A percentile compares a stretch with the other conserved stretches of the same genome.
Conservation (phyloP, 2,888 invertebrate species). For the Brenthis ino region DNA sequence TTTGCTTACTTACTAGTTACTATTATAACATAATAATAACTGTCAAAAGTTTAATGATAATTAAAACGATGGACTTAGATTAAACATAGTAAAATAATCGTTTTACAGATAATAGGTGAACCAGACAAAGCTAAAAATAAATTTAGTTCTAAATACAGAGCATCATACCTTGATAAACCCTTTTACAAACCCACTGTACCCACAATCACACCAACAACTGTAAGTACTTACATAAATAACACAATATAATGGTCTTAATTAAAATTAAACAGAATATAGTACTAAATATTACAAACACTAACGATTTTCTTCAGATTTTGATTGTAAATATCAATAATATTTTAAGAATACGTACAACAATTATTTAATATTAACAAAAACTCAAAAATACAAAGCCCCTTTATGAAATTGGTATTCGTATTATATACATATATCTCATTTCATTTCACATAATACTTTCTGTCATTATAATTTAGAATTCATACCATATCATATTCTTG, state of each 20-base stretch:
- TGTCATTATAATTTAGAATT: not conserved
- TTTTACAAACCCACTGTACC: conserved; percentile 85
- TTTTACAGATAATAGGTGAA: conserved; percentile 71
- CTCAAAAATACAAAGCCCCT: conserved; percentile 69
- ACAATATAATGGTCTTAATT: conserved; percentile 27
- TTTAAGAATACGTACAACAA: too few species aligned
- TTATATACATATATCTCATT: conserved; percentile 10
- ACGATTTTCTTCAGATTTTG: too few species aligned
- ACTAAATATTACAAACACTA: not conserved
- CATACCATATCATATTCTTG: not conserved
- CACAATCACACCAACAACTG: conserved; percentile 79
- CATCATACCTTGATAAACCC: conserved; percentile 78
- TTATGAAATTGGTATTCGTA: conserved; percentile 68
- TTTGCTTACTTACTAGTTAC: not conserved
- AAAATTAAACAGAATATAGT: not conserved
- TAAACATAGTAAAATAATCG: conserved; percentile 9
- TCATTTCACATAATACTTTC: not conserved
- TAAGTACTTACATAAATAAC: conserved; percentile 61
- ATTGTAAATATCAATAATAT: too few species aligned
- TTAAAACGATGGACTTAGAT: not conserved
- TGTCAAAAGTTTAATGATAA: not conserved
- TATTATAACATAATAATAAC: not conserved
- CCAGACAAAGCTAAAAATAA: conserved; percentile 76
- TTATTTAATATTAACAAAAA: too few species aligned
- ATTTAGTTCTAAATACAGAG: conserved; percentile 84